Conservation (phyloP, 2,113 vertebrate genomes). For the Leptocoma aspasia region DNA sequence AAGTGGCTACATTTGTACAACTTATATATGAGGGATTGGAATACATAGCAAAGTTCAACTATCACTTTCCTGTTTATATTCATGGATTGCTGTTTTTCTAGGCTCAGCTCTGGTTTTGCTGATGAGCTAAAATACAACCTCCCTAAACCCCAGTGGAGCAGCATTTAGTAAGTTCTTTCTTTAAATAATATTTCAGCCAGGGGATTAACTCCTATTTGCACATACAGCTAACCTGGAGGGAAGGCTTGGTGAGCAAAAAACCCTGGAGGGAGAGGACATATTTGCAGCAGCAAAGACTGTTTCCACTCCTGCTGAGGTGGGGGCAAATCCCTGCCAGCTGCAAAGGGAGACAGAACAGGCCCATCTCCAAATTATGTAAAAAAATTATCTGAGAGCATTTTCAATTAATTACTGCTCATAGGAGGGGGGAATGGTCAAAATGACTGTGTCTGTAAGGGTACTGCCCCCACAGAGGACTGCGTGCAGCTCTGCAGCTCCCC, state of each 20-base stretch:
- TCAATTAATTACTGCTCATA: not conserved
- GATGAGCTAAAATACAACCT: slow-evolving; percentile 51
- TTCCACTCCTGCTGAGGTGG: not conserved
- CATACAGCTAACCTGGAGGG: slow-evolving; percentile 14
- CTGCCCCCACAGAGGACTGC: not conserved
- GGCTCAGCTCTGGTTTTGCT: slow-evolving; percentile 39
- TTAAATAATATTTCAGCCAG: slow-evolving; percentile 35
- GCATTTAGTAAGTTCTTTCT: slow-evolving; percentile 17
- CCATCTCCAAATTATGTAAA: not conserved
- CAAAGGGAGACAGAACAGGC: not conserved
- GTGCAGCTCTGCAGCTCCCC: not conserved
- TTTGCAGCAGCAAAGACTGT: not conserved
- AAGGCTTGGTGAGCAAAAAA: not conserved
- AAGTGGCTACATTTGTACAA: not conserved
- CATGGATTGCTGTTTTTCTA: slow-evolving; percentile 37
- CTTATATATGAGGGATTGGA: not conserved
- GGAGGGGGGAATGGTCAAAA: not conserved
- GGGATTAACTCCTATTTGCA: slow-evolving; percentile 31
- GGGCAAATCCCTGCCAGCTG: not conserved
- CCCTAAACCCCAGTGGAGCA: slow-evolving; percentile 20
- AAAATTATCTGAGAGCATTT: not conserved
- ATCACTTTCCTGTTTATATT: slow-evolving; percentile 44
- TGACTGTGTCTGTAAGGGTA: not conserved
- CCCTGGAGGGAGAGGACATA: not conserved
- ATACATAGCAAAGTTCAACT: not conserved